Evolutionary conservation across 2,888 invertebrate species (phyloP).

Genomic region (Chymomyza procnemis): DNA sequence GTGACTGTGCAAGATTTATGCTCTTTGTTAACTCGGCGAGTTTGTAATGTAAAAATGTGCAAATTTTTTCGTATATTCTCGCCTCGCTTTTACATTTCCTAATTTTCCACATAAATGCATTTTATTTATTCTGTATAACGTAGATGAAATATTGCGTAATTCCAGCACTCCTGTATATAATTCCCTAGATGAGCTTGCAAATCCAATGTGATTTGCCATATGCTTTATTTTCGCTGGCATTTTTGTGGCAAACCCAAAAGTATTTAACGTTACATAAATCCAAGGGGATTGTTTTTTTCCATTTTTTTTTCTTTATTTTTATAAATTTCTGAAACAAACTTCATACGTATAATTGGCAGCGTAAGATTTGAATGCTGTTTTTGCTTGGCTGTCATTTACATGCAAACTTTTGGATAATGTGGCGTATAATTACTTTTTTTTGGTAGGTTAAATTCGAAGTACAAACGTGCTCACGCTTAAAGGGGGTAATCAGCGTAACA

Average conservation of each 20-base stretch:
- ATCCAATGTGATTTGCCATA: slow-evolving; percentile 19
- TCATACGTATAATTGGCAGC: background rate
- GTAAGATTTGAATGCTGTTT: background rate
- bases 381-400: background rate
- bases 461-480: background rate
- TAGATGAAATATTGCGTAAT: slow-evolving; percentile 44
- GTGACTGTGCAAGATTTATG: slow-evolving; percentile 55
- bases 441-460: background rate
- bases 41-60: slow-evolving; percentile 40
- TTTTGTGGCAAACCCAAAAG: background rate
- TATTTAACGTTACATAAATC: slow-evolving; percentile 12
- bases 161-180: slow-evolving; percentile 34
- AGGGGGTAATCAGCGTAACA: background rate
- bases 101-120: slow-evolving; percentile 67
- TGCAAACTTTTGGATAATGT: background rate
- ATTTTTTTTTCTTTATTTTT: background rate
- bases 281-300: slow-evolving; percentile 7
- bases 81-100: slow-evolving; percentile 10
- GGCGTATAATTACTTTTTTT: background rate
- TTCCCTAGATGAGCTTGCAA: background rate
- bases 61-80: slow-evolving; percentile 30
- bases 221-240: slow-evolving; percentile 13
- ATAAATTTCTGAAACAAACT: background rate
- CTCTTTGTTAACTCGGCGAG: slow-evolving; percentile 16
- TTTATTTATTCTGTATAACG: slow-evolving; percentile 46